A percentile compares a stretch with the other conserved stretches of the same genome.
Evolutionary conservation across 2,113 vertebrate species (phyloP).

Genomic region (Lynx canadensis): DNA sequence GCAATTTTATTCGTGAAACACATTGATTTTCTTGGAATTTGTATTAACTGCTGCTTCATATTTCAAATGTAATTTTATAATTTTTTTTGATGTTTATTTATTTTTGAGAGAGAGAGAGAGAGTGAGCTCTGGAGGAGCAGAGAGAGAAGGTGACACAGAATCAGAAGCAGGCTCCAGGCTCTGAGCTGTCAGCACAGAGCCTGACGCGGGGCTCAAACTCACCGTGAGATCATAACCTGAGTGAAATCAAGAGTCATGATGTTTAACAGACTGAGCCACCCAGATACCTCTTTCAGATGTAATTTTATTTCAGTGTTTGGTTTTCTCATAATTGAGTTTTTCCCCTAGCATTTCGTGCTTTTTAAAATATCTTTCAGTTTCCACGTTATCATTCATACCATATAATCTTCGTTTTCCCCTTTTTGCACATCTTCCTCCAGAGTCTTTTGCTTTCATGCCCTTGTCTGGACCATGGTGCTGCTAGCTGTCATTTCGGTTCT

Average conservation of each 20-base stretch:
- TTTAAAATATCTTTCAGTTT: neutral
- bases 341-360: neutral
- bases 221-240: too few relatives aligned
- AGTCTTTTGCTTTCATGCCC: neutral
- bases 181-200: too few relatives aligned
- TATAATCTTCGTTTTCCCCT: neutral
- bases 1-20: neutral
- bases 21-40: neutral
- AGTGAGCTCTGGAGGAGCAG: too few relatives aligned
- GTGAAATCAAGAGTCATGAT: too few relatives aligned
- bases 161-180: too few relatives aligned
- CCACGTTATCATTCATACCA: neutral
- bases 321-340: neutral
- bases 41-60: neutral
- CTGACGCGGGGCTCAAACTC: too few relatives aligned
- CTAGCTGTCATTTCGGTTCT: neutral
- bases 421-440: neutral
- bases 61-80: slow-evolving; percentile 13
- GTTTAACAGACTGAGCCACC: too few relatives aligned
- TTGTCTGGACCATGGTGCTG: neutral
- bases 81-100: too few relatives aligned
- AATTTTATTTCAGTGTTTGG: neutral
- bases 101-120: too few relatives aligned
- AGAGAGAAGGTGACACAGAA: too few relatives aligned
- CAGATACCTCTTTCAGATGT: neutral